Evolutionary conservation across 2,113 vertebrate genomes (phyloP), one percentile per base, ranked within the genome.

Genomic region (Hystrix cristata): DNA sequence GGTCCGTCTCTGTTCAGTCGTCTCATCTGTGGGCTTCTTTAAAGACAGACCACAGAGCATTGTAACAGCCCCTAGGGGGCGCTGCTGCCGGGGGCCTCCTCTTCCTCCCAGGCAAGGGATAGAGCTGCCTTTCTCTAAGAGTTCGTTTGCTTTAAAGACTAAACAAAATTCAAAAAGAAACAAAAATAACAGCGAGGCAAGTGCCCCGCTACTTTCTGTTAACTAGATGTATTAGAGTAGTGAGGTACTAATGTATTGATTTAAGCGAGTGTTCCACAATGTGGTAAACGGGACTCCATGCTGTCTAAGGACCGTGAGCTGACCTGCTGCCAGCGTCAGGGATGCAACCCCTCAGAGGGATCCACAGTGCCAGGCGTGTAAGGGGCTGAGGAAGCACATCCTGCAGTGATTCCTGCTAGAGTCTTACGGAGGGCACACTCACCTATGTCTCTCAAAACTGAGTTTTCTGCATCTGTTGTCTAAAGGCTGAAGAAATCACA

Each of bases 101-200:
- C 12, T 27, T 59, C 31, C 31, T 38, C 27, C 43, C 57, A 19
- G 81, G 2, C 7, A 13, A 25, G 12, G 16, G 31, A 21, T 53
- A 0, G 23, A 23, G 3, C 13, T 92, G 8, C 3, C 69, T 94
- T 78, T 64, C 34, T 38, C 31, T 71, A 80, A 62, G 59, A 57
- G 6, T 87, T 91, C 81, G 7, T 67, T 85, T 64, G 19, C 48
- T 86, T 59, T 79, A 65, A 93, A 91, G 79, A 88, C 88, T 91
- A 85, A 91, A 48, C 18, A 34, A 34, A 90, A 53, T 7, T 82
- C 5, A 19, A 87, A 90, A 71, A 84, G 29, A 48, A 89, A 51
- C n/a, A 67, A 69, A 69, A 78, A 60, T 59, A 86, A n/a, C 31
- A 51, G 67, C n/a, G 48, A 91, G 3, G 19, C 12, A 74, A 65